A percentile compares a stretch with the other conserved stretches of the same genome.
phyloP scores from a whole-genome alignment of 1,140 invertebrate genomes.

The Schlechtendalia chinensis region DNA sequence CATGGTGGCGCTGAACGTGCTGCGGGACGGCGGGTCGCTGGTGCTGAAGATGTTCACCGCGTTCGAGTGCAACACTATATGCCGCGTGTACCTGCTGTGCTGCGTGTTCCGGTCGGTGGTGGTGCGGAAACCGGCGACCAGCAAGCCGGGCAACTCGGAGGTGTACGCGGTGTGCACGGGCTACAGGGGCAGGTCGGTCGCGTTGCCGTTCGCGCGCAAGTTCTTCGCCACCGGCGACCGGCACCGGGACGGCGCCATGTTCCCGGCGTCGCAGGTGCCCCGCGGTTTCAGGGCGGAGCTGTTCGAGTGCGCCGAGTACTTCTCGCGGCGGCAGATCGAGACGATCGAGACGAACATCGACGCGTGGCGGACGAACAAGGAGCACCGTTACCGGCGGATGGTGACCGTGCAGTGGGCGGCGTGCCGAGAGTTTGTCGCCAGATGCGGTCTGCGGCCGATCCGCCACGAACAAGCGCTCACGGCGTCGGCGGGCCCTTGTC shows the following conservation, averaged over 20 bases:
- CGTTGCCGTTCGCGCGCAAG: not conserved
- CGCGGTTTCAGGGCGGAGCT: not conserved
- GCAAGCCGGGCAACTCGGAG: constrained; percentile 92
- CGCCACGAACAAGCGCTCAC: not conserved
- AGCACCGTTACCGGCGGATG: too few relatives aligned
- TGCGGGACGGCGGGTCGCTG: constrained; percentile 73
- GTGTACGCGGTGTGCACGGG: constrained; percentile 79
- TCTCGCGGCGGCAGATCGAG: not conserved
- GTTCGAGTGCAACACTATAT: constrained; percentile 79
- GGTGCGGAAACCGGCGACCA: constrained; percentile 84
- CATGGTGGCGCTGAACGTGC: constrained; percentile 68
- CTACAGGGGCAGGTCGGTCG: constrained; percentile 57
- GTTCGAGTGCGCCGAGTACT: not conserved
- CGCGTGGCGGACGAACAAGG: not conserved
- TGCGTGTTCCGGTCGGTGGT: constrained; percentile 71
- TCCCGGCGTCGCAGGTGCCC: not conserved
- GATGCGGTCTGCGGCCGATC: not conserved
- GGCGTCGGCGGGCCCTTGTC: not conserved
- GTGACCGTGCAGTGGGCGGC: too few relatives aligned
- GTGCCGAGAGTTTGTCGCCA: not conserved
- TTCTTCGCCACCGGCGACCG: not conserved
- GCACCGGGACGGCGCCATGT: not conserved
- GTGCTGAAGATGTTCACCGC: constrained; percentile 92
- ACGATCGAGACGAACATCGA: not conserved
- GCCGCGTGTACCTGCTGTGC: constrained; percentile 76